Evolutionary conservation across 2,888 invertebrate genomes (phyloP).

Genomic region (Eudemis profundana): DNA sequence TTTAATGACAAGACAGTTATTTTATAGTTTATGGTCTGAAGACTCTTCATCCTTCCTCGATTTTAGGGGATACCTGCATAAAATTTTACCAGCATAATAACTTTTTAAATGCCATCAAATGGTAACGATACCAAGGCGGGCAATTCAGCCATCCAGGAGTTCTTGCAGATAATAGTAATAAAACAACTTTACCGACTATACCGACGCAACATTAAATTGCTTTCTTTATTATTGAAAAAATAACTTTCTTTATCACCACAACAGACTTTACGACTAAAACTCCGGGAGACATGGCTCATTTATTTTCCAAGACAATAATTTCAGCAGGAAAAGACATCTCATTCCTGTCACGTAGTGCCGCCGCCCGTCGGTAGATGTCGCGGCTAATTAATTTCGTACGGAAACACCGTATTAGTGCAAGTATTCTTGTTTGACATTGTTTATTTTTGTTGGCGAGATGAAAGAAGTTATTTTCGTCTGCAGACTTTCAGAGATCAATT

Average conservation of each 20-base stretch:
- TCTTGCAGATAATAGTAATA: constrained; percentile 4
- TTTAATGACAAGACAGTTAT: too few relatives aligned
- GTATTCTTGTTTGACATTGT: constrained; percentile 40
- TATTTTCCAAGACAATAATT: constrained; percentile 31
- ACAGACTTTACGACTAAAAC: constrained; percentile 10
- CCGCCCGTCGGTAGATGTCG: constrained; percentile 28
- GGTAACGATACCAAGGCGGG: too few relatives aligned
- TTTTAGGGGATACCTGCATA: neutral
- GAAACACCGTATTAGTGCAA: constrained; percentile 41
- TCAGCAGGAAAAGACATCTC: constrained; percentile 19
- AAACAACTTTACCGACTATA: constrained; percentile 1
- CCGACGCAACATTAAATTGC: neutral
- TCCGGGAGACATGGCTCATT: constrained; percentile 16
- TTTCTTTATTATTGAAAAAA: constrained; percentile 18
- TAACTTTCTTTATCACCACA: constrained; percentile 12
- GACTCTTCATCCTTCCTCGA: neutral
- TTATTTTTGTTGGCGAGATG: constrained; percentile 36
- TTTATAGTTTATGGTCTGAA: too few relatives aligned
- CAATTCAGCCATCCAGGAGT: neutral
- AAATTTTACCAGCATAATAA: neutral
- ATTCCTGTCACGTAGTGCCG: constrained; percentile 39
- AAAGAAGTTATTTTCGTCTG: constrained; percentile 38
- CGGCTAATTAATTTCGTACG: constrained; percentile 34
- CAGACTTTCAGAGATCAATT: constrained; percentile 16
- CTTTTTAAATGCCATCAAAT: neutral